These are phyloP conservation scores for Plestiodon gilberti DNA, from an alignment of 2,113 vertebrate genomes.

Conservation along the genomic window DNA sequence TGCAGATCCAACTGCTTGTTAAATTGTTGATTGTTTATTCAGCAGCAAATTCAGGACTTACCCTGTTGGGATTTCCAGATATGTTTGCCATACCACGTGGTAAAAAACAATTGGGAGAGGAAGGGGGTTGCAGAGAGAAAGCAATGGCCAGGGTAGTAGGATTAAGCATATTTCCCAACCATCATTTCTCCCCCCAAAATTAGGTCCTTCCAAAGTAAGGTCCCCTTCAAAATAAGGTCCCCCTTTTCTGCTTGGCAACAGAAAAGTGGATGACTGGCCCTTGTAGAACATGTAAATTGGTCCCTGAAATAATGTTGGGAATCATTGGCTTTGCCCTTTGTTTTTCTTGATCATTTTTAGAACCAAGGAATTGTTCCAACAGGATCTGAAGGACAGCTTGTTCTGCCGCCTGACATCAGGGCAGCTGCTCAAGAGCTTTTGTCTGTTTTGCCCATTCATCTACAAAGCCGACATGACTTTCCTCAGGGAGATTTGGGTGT, in stretches of 20 bases:
- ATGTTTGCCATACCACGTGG: not conserved
- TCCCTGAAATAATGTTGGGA: not conserved
- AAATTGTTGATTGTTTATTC: not conserved
- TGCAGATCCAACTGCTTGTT: not conserved
- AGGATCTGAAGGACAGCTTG: conserved; percentile 56
- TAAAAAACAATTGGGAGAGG: too few species aligned
- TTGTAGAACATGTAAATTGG: not conserved
- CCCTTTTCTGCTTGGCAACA: not conserved
- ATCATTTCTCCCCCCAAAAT: not conserved
- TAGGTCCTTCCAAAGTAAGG: not conserved
- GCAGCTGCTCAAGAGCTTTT: conserved; percentile 45
- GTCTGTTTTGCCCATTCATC: conserved; percentile 19
- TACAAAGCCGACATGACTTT: conserved; percentile 29
- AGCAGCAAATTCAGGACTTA: not conserved
- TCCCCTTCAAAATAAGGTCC: not conserved
- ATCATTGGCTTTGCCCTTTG: not conserved
- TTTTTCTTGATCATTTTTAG: conserved; percentile 36
- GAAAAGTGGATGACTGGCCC: not conserved
- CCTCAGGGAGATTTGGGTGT: conserved; percentile 47
- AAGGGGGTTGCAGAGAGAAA: not conserved
- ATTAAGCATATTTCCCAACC: not conserved
- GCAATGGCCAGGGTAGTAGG: not conserved
- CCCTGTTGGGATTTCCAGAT: not conserved
- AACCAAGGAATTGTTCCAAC: conserved; percentile 72
- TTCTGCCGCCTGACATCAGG: conserved; percentile 43